phyloP scores from a whole-genome alignment of 2,797 vertebrate species.

The Acanthopagrus latus region DNA sequence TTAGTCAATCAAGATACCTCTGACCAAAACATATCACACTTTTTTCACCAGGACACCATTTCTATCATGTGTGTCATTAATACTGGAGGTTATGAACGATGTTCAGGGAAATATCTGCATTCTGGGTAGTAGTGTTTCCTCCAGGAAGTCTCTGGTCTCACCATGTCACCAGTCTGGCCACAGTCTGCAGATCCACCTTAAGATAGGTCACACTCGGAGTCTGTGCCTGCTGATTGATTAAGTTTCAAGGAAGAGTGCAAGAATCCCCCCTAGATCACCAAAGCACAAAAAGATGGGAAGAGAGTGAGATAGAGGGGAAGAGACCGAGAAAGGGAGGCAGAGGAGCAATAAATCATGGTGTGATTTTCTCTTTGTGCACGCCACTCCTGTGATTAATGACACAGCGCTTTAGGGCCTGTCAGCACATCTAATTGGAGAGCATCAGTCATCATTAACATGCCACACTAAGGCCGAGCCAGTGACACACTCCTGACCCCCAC shows the following conservation, averaged over 20 bases:
- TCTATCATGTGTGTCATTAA: slow-evolving; percentile 32
- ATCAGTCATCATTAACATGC: slow-evolving; percentile 89
- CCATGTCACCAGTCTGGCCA: slow-evolving; percentile 15
- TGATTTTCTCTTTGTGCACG: slow-evolving; percentile 82
- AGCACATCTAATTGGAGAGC: slow-evolving; percentile 87
- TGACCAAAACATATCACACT: slow-evolving; percentile 12
- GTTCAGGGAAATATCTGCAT: slow-evolving; percentile 18
- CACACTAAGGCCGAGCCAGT: slow-evolving; percentile 65
- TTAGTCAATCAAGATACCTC: slow-evolving; percentile 19
- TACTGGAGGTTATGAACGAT: slow-evolving; percentile 31
- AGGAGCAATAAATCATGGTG: slow-evolving; percentile 85
- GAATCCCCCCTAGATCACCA: slow-evolving; percentile 71
- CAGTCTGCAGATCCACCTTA: slow-evolving; percentile 45
- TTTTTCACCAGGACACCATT: slow-evolving; percentile 12
- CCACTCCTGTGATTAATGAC: slow-evolving; percentile 86
- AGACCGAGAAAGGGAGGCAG: slow-evolving; percentile 66
- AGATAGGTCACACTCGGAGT: slow-evolving; percentile 51
- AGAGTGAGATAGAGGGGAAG: slow-evolving; percentile 59
- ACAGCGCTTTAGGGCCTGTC: slow-evolving; percentile 84
- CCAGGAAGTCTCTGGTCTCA: slow-evolving; percentile 21
- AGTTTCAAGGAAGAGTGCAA: slow-evolving; percentile 65
- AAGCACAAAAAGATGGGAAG: slow-evolving; percentile 71
- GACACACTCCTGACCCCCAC: slow-evolving; percentile 77
- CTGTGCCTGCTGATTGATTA: slow-evolving; percentile 72
- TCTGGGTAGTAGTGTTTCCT: neutral